Evolutionary conservation across 2,797 vertebrate genomes (phyloP).

Genomic region (Micropoecilia bifurca): DNA sequence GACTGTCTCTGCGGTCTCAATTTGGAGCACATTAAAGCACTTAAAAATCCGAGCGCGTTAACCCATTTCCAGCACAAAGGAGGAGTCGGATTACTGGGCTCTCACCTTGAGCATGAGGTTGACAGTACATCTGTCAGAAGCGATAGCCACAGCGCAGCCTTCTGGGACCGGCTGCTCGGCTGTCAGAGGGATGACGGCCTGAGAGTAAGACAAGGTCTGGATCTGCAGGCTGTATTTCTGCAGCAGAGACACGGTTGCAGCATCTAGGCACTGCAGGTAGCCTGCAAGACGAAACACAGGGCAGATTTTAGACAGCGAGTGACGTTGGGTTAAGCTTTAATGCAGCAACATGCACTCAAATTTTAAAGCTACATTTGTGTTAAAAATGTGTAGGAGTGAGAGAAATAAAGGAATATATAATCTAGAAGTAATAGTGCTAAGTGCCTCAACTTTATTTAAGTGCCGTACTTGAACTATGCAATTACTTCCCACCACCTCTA

Average conservation of each 20-base stretch:
- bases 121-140: slow-evolving; percentile 90
- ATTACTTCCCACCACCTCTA: not conserved
- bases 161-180: slow-evolving; percentile 77
- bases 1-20: not conserved
- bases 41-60: not conserved
- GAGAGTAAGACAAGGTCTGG: slow-evolving; percentile 87
- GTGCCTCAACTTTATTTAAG: not conserved
- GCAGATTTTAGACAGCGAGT: slow-evolving; percentile 7
- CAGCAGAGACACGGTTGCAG: slow-evolving; percentile 74
- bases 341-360: not conserved
- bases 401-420: not conserved
- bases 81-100: not conserved
- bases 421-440: slow-evolving; percentile 9
- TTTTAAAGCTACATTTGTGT: not conserved
- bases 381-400: not conserved
- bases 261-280: slow-evolving; percentile 88
- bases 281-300: slow-evolving; percentile 68
- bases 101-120: slow-evolving; percentile 91
- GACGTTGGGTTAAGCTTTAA: not conserved
- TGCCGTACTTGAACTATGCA: slow-evolving; percentile 1
- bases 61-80: slow-evolving; percentile 6
- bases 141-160: slow-evolving; percentile 90
- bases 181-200: slow-evolving; percentile 80
- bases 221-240: slow-evolving; percentile 84
- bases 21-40: not conserved